Base-by-base conservation (phyloP, 2,888 invertebrate species). In the Coremacera marginata region DNA sequence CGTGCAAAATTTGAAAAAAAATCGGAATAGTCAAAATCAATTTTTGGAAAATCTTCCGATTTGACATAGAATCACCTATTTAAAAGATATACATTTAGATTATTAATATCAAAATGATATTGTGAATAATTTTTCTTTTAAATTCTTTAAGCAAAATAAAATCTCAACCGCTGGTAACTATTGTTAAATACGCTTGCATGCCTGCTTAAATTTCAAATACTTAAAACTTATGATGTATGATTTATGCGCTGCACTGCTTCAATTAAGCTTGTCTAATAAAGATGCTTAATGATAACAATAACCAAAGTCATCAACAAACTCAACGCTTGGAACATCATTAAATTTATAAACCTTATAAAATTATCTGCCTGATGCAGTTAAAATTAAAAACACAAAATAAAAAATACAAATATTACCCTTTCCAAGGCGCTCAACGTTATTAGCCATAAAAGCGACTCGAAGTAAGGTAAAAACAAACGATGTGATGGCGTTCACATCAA, bases 391-490 rank as follows among this genome's bases (percentile, higher is more conserved):
- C 11, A 5, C 22, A 55, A n/a, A 1, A 55, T 16, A 19, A 22
- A 19, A 3, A 55, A 55, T 19, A 19, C 7, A 55, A 55, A 55
- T 19, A 19, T n/a, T 55, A 19, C 55, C 19, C 22, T 55, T 52
- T 5, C 11, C 19, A 19, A 31, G 27, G 31, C 14, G 71, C 70
- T 52, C 55, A 51, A 37, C 52, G 65, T 76, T 76, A 76, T 63
- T 55, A 65, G 70, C 25, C 76, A 76, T 76, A 22, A 76, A 76
- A 63, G 65, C 52, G 63, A 51, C 3, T n/a, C 49, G 55, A 7
- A 55, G 55, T 8, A n/a, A 22, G 55, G 57, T 44, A 44, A 44
- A 44, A 44, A 44, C 3, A 44, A 44, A 44, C 44, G 44, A 44
- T 44, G 44, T 7, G 27, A 9, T 27, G 27, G 22, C 25, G 3